Evolutionary conservation across 2,113 vertebrate genomes (phyloP), one percentile per base, ranked within the genome.

Genomic region (Sorex fumeus): DNA sequence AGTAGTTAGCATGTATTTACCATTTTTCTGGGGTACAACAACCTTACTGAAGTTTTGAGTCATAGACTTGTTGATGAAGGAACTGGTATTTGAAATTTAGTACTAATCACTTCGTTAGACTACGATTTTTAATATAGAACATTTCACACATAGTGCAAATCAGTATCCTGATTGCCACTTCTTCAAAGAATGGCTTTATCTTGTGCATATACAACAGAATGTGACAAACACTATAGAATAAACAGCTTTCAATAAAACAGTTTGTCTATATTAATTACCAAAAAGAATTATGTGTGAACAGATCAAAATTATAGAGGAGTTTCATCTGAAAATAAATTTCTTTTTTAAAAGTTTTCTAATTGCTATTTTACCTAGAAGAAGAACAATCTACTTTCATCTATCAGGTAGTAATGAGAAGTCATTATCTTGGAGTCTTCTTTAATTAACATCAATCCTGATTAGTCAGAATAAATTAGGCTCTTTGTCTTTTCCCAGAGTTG

Each of bases 361-460:
- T 98, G 97, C 96, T 97, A 96, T 98, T 98, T 98, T 98, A 98
- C 96, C 96, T 98, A 93, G 95, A 98, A 97, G 93, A 96, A 98
- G 97, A 98, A 93, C 97, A 97, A 98, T 98, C 97, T 98, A 96
- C 97, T 97, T 98, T 96, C 95, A 98, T 97, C 97, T 97, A 97
- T 96, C 97, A 97, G 96, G 93, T 96, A 95, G 96, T 98, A 98
- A 98, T 98, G 97, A 97, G 97, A 98, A 98, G 97, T 98, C 97
- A 98, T 98, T 98, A 98, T 98, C 98, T 97, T 95, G 96, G 96
- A 97, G 96, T 98, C 97, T 86, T 98, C 96, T 97, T 98, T 98
- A 98, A 98, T 98, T 98, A 98, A 97, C 97, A 98, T 98, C 98
- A 98, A 97, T 98, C 96, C 97, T 98, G 97, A 98, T 98, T 98